A percentile compares a stretch with the other conserved stretches of the same genome.
These are phyloP conservation scores for Istiophorus platypterus DNA, from an alignment of 2,113 vertebrate species.

Conservation along the genomic window DNA sequence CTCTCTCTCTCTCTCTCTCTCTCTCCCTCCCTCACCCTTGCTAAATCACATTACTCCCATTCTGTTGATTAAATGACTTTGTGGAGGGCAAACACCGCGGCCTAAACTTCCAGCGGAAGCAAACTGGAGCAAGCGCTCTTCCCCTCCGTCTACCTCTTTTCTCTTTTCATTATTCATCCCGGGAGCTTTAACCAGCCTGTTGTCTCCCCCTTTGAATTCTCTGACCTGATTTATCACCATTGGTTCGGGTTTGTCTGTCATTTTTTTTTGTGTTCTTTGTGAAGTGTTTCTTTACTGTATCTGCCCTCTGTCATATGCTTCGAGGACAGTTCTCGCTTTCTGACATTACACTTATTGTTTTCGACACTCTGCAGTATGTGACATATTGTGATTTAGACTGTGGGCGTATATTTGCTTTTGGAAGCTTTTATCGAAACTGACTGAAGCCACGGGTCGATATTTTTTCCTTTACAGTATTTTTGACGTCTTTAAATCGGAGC, in stretches of 20 bases:
- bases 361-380: too few relatives aligned
- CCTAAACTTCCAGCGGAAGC: background rate
- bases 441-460: too few relatives aligned
- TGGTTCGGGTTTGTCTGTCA: background rate
- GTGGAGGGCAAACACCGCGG: conserved; percentile 10
- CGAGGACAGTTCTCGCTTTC: background rate
- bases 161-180: conserved; percentile 3
- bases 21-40: background rate
- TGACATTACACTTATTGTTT: background rate
- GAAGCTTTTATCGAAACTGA: too few relatives aligned
- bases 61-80: conserved; percentile 21
- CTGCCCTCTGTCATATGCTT: background rate
- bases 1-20: background rate
- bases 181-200: background rate
- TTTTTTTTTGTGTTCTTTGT: background rate
- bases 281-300: too few relatives aligned
- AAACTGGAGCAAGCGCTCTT: conserved; percentile 10
- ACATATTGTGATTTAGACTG: too few relatives aligned
- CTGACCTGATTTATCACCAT: background rate
- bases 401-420: too few relatives aligned
- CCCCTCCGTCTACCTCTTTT: background rate
- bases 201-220: background rate
- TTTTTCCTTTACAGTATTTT: too few relatives aligned
- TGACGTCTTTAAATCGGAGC: too few relatives aligned
- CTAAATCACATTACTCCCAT: background rate